Base-by-base conservation (phyloP, 2,888 invertebrate species). In the Ichneumon xanthorius region DNA sequence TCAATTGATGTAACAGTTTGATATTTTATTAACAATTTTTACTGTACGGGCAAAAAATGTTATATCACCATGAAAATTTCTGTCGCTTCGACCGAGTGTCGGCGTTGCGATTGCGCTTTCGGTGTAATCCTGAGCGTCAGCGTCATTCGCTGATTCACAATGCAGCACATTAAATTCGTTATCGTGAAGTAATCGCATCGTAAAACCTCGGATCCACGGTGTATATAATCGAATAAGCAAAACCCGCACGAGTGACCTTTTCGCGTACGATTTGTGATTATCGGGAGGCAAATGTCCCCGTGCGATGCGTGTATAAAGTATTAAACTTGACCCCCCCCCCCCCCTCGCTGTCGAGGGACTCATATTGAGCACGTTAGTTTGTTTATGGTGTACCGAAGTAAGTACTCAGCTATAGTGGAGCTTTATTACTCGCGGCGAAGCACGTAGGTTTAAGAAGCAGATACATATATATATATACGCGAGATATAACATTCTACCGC, bases 231-330 rank as follows among this genome's bases (percentile, higher is more conserved):
- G 58, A 6, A 26, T 58, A 11, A 22, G 22, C 58, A 14, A 26
- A 58, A 58, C 58, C 22, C 26, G 26, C 26, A 26, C 22, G 26
- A 14, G 26, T 58, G 58, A 58, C 58, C 58, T 58, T 58, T 58
- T 26, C 22, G 26, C 26, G 26, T 26, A 58, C 11, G 6, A 14
- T 26, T 14, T 14, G 58, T 58, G 4, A 58, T 26, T 58, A 58
- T 58, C 58, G 58, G 26, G 58, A 58, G 58, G 58, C 26, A 26
- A 58, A 58, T 58, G 26, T 58, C 58, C 58, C 19, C 26, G 58
- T 14, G 58, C 11, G 58, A 22, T 26, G 58, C 26, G 22, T 58
- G 22, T 26, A 26, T 58, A 26, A 58, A 58, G 26, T 58, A 58
- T 58, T 16, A 26, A 58, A 58, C 22, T 26, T 7, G 16, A 45